Conservation (phyloP, 2,797 vertebrate genomes). For the Periparus ater region DNA sequence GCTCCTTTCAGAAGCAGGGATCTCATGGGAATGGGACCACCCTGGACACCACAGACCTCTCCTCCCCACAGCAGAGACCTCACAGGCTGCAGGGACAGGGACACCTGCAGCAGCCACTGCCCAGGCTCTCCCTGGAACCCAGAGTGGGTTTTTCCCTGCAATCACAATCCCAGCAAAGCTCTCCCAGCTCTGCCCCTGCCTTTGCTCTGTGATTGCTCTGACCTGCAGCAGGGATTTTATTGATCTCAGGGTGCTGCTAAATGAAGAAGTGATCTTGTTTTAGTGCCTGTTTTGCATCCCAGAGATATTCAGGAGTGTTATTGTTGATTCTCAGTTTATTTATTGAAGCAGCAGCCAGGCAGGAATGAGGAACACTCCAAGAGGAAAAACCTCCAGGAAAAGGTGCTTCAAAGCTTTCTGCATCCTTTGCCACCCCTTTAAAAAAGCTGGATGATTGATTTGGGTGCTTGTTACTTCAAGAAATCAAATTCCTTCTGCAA, state of each 20-base stretch:
- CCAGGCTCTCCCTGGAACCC: rapidly evolving
- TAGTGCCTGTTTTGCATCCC: not conserved
- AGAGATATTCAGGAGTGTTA: not conserved
- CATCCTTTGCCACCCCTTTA: not conserved
- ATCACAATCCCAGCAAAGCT: not conserved
- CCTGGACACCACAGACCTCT: rapidly evolving
- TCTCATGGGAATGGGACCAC: rapidly evolving
- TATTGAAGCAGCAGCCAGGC: not conserved
- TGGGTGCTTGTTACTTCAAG: not conserved
- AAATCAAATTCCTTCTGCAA: conserved; percentile 20
- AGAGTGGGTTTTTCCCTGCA: rapidly evolving
- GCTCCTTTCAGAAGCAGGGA: not conserved
- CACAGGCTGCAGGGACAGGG: rapidly evolving
- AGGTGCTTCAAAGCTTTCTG: not conserved
- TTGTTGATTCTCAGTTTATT: not conserved
- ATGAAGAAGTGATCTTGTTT: not conserved
- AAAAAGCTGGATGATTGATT: conserved; percentile 31
- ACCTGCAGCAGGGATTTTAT: not conserved
- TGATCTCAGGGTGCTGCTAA: not conserved
- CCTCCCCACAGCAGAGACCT: rapidly evolving
- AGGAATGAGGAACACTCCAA: not conserved
- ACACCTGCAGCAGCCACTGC: not conserved
- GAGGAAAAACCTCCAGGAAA: not conserved
- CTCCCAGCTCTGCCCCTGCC: not conserved
- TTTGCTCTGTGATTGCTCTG: not conserved